These are phyloP conservation scores for Entosphenus tridentatus DNA, from an alignment of 2,113 vertebrate species.

Conservation along the genomic window DNA sequence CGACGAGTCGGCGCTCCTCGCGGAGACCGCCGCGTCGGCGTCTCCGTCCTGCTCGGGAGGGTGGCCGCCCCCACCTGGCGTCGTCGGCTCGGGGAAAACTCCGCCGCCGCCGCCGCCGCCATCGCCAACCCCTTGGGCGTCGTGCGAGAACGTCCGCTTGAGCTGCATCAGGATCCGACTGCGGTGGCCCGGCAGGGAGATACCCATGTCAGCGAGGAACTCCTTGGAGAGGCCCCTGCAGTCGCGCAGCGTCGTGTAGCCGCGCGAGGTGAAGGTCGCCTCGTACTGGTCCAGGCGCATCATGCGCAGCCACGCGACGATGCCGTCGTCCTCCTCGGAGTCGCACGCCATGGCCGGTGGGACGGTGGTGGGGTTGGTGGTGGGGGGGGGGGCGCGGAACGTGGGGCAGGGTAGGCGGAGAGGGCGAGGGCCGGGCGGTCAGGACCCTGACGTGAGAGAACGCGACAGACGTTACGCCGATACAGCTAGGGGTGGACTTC, in stretches of 20 bases:
- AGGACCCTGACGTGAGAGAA: too few species aligned
- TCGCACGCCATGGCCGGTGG: slow-evolving; percentile 22
- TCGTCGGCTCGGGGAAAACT: too few species aligned
- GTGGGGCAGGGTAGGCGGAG: too few species aligned
- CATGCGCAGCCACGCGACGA: slow-evolving; percentile 41
- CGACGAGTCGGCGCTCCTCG: too few species aligned
- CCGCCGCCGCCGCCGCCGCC: slow-evolving; percentile 12
- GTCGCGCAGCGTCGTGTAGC: slow-evolving; percentile 37
- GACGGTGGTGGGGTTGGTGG: too few species aligned
- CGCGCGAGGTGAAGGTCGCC: slow-evolving; percentile 37
- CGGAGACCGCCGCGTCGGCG: too few species aligned
- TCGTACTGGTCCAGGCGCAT: slow-evolving; percentile 68
- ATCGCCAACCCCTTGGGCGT: slow-evolving; percentile 16
- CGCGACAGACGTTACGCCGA: too few species aligned
- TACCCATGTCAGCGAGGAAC: slow-evolving; percentile 40
- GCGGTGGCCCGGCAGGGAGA: slow-evolving; percentile 69
- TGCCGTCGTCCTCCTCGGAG: slow-evolving; percentile 31
- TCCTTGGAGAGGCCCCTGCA: slow-evolving; percentile 31
- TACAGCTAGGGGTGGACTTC: too few species aligned
- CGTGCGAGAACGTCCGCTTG: slow-evolving; percentile 16
- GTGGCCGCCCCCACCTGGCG: too few species aligned
- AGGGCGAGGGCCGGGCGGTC: too few species aligned
- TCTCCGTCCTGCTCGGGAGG: too few species aligned
- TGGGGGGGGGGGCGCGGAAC: too few species aligned
- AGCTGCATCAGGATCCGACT: slow-evolving; percentile 60